Evolutionary conservation across 2,113 vertebrate genomes (phyloP), one percentile per base, ranked within the genome.

Genomic region (Fukomys damarensis): DNA sequence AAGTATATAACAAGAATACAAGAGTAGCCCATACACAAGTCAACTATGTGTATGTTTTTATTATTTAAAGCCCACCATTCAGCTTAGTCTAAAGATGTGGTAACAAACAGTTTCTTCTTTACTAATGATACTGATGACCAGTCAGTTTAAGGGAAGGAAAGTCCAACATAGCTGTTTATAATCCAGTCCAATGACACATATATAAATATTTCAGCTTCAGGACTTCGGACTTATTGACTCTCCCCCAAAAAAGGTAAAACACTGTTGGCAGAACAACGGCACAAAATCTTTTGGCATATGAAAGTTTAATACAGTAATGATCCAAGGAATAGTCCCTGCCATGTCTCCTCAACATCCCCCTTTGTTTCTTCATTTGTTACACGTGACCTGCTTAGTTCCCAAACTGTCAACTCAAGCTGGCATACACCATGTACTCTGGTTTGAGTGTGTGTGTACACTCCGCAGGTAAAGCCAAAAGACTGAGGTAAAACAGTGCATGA

Each of bases 401-500:
- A 80, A 92, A 41, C 82, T 95, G 97, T 95, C 96, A 97, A 80
- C 87, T 95, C 98, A 91, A 98, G 96, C 82, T 87, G 96, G 97
- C 97, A 93, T 89, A 96, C 97, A 98, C 98, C 38, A 20, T 3
- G 0, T 9, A 97, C 94, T 92, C 81, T 59, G 88, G 92, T 93
- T 54, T 59, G 96, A 80, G 94, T 77, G 95, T 97, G 97, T 98
- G 97, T 98, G 96, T 95, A 98, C 97, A 95, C 97, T 98, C 98
- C 99, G 99, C 99, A 99, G 98, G 98, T 98, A 98, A 98, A 99
- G 98, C 98, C 98, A 97, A 94, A 89, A 5, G 95, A 99, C 99
- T 98, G 99, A 99, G 99, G 99, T 99, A 99, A 99, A 98, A 99
- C 98, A 99, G 99, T 99, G 98, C 99, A 98, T 98, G 98, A 98